Evolutionary conservation across 2,113 vertebrate species (phyloP).

Genomic region (Mungos mungo): DNA sequence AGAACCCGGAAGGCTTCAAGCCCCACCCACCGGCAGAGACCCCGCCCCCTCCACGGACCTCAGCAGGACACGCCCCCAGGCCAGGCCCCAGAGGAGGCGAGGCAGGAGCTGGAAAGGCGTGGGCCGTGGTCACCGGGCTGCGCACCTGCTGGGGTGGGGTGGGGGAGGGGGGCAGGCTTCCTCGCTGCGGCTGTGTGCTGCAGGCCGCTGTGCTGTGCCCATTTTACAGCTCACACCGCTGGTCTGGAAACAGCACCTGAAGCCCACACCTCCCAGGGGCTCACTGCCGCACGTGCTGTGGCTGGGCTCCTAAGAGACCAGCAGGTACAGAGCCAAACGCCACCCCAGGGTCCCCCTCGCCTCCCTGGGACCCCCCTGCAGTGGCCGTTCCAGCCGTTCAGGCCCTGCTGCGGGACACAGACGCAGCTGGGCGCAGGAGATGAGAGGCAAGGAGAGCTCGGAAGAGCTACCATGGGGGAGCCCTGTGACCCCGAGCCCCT

Average conservation of each 20-base stretch:
- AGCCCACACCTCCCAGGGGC: neutral
- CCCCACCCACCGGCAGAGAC: neutral
- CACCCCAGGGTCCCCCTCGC: neutral
- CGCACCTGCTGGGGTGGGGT: no score
- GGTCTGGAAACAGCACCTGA: neutral
- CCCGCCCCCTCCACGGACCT: neutral
- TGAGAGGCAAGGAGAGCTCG: neutral
- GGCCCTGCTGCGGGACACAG: slow-evolving; percentile 71
- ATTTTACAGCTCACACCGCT: no score
- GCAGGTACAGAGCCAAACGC: neutral
- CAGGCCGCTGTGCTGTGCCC: no score
- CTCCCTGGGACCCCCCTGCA: neutral
- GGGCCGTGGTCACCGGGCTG: no score
- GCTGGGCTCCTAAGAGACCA: neutral
- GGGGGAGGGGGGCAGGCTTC: neutral
- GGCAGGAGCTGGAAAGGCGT: neutral
- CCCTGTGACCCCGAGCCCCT: accelerated
- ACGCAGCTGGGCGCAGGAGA: neutral
- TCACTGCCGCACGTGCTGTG: neutral
- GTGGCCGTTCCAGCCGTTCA: slow-evolving; percentile 45
- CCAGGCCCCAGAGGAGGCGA: no score
- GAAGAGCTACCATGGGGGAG: accelerated
- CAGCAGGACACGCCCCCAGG: neutral
- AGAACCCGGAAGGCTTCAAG: no score
- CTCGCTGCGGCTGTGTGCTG: neutral